Evolutionary conservation across 2,888 invertebrate species (phyloP), one percentile per base, ranked within the genome.

Genomic region (Celastrina argiolus): DNA sequence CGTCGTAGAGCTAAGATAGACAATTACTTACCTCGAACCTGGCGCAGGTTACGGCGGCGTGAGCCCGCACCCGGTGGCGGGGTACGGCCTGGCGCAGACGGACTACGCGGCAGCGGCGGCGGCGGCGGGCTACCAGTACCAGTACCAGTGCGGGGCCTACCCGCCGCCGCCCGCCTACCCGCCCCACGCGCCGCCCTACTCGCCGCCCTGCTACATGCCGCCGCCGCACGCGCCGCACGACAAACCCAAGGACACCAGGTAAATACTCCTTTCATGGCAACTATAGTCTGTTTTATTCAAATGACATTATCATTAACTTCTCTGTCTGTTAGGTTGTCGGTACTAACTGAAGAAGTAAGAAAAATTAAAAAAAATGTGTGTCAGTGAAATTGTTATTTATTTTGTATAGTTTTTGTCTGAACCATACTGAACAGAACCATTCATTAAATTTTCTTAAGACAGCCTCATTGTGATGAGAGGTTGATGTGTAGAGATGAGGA

Each of bases 191-290:
- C 94, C 94, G 61, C 94, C 95, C 66, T 95, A 95, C 84, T 94
- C 95, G 65, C 95, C 95, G 65, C 97, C 96, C 80, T 97, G 97
- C 88, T 96, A 96, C 79, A 97, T 97, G 96, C 96, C 97, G 69
- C 96, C 96, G 68, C 96, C 96, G 42, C 96, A 96, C 81, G 95
- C 95, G 73, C 95, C 94, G 69, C 96, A 95, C 85, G 95, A 96
- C 90, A 96, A 94, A 79, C 92, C 94, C 12, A 95, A 96, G 83
- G 95, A 95, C 76, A 93, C 93, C 87, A 94, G 95, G 95, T 95
- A 88, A 93, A 85, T 88, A 88, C 79, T 63, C 10, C 22, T 28
- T 14, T 26, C 8, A 5, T 63, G 16, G n/a, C n/a, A n/a, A n/a
- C n/a, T n/a, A n/a, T n/a, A n/a, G n/a, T n/a, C n/a, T n/a, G n/a